Evolutionary conservation across 2,113 vertebrate genomes (phyloP), one percentile per base, ranked within the genome.

Genomic region (Oophaga pumilio): DNA sequence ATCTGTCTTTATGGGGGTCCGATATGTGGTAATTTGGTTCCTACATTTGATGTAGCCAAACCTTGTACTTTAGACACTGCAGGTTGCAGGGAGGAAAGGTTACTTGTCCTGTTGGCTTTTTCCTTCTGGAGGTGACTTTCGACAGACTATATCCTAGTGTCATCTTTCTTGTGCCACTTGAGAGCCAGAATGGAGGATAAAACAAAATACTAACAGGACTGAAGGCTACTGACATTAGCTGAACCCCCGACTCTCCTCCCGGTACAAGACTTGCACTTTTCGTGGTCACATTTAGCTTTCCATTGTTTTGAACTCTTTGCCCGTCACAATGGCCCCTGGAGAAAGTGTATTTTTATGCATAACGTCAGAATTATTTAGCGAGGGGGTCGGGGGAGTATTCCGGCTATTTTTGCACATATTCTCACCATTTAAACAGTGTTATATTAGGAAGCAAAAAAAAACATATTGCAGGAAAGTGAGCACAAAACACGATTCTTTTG

Each of bases 281-380:
- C n/a, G 20, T 76, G 17, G 74, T 57, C 76, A 57, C 76, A 57
- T 79, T 28, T 53, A 15, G 66, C 66, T 22, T 1, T 18, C 4
- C 49, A 28, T 79, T 57, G 52, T 57, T 17, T n/a, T 79, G 52
- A 14, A 77, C 12, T 77, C 13, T 79, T 52, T n/a, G 76, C 52
- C 76, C 11, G 12, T 56, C 53, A 53, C 53, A 79, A 79, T 79
- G 76, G n/a, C 24, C n/a, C 76, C 24, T 49, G 20, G 2, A 52
- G 49, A 49, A 76, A 57, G 76, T 79, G 26, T 79, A 28, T 79
- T 79, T 57, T 15, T 56, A 56, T 77, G 24, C 49, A n/a, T 53
- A 56, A 57, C 28, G 24, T 26, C 22, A 56, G 52, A 24, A 24
- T 57, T 79, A 79, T 79, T 79, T 79, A 57, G 26, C 57, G 76